Conservation (phyloP, 2,888 invertebrate genomes). For the Drosophila basisetae region DNA sequence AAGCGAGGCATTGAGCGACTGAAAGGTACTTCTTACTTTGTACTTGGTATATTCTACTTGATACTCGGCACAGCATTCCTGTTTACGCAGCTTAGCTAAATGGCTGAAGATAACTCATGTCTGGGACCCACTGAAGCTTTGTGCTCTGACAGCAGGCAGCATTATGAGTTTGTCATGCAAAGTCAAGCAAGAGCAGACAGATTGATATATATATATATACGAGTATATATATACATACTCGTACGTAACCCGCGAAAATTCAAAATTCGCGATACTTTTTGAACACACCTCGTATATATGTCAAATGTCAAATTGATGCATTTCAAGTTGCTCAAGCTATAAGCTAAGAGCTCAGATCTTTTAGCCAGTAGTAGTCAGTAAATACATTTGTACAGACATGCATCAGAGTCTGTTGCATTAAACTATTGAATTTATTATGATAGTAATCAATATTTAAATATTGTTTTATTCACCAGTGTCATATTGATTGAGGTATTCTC, state of each 20-base stretch:
- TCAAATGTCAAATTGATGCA: not conserved
- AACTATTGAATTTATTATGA: not conserved
- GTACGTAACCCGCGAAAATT: too few relatives aligned
- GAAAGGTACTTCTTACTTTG: not conserved
- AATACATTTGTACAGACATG: too few relatives aligned
- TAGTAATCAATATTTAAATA: not conserved
- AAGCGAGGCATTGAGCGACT: not conserved
- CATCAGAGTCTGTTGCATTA: not conserved
- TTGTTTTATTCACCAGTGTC: not conserved
- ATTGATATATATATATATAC: not conserved
- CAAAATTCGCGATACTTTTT: too few relatives aligned
- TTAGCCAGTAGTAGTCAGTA: not conserved
- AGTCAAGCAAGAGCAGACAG: not conserved
- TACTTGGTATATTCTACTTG: not conserved
- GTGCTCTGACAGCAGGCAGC: not conserved
- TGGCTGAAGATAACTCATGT: conserved; percentile 11
- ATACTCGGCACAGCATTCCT: not conserved
- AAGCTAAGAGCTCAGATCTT: not conserved
- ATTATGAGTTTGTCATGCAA: not conserved
- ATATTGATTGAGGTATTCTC: not conserved
- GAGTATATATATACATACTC: too few relatives aligned
- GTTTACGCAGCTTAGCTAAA: not conserved
- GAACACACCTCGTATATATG: too few relatives aligned
- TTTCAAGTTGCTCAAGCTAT: not conserved
- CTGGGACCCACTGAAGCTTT: conserved; percentile 7